phyloP scores from a whole-genome alignment of 2,113 vertebrate species.

The Helogale parvula region DNA sequence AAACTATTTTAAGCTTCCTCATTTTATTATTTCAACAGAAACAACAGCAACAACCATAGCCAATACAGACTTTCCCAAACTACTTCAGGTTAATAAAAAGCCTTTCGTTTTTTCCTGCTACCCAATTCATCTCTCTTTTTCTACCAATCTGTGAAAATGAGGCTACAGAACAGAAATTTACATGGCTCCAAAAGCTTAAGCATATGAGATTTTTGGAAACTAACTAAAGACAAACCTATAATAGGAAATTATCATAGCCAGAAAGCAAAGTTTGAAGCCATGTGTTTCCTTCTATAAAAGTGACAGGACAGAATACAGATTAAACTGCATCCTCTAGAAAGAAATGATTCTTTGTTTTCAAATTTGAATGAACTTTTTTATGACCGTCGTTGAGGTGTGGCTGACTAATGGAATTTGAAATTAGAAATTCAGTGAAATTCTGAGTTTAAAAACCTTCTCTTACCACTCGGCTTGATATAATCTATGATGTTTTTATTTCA shows the following conservation, averaged over 20 bases:
- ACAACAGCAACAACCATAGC: neutral
- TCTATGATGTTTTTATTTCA: constrained; percentile 67
- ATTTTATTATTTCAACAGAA: neutral
- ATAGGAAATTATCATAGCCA: constrained; percentile 23
- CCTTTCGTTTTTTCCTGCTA: neutral
- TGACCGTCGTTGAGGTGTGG: constrained; percentile 23
- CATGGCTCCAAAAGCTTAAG: neutral
- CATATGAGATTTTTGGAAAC: constrained; percentile 22
- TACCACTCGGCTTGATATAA: constrained; percentile 60
- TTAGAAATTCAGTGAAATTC: constrained; percentile 47
- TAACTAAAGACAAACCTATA: constrained; percentile 17
- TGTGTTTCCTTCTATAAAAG: neutral
- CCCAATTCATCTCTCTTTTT: neutral
- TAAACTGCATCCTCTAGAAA: neutral
- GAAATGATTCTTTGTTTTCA: constrained; percentile 28
- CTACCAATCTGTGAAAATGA: neutral
- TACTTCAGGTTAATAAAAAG: neutral
- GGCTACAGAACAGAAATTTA: neutral
- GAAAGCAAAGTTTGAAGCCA: neutral
- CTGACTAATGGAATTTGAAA: constrained; percentile 55
- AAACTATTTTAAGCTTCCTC: neutral
- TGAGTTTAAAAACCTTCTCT: constrained; percentile 60
- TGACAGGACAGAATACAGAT: constrained; percentile 16
- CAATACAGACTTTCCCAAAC: constrained; percentile 1
- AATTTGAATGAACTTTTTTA: constrained; percentile 28